Percentiles rank a stretch among this genome's conserved stretches.
phyloP scores from a whole-genome alignment of 1,140 invertebrate genomes.

The Drosophila neocordata region DNA sequence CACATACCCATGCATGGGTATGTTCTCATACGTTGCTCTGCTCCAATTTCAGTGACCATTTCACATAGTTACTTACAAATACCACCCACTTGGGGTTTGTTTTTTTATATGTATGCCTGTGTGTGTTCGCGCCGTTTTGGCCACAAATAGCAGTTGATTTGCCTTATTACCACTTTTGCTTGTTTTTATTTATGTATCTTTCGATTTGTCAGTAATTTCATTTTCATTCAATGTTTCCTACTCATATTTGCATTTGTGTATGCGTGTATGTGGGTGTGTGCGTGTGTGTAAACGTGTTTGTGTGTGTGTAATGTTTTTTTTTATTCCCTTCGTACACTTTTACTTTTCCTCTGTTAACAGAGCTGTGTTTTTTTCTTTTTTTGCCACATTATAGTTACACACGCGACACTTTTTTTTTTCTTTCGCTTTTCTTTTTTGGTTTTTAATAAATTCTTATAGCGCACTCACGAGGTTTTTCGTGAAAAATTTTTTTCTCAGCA shows the following conservation, averaged over 20 bases:
- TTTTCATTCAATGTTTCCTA: constrained; percentile 64
- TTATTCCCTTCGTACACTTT: constrained; percentile 61
- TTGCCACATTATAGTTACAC: constrained; percentile 25
- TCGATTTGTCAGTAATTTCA: constrained; percentile 28
- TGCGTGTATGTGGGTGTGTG: constrained; percentile 22
- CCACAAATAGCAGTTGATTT: constrained; percentile 58
- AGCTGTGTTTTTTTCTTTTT: neutral
- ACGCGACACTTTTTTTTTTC: constrained; percentile 23
- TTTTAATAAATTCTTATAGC: constrained; percentile 22
- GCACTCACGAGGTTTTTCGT: constrained; percentile 33
- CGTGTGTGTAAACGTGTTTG: constrained; percentile 35
- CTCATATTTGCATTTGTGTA: constrained; percentile 43
- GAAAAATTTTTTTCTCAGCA: constrained; percentile 56
- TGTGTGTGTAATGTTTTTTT: constrained; percentile 44
- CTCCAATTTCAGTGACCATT: constrained; percentile 63
- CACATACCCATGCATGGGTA: constrained; percentile 29
- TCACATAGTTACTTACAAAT: constrained; percentile 29
- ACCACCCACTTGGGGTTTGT: constrained; percentile 39
- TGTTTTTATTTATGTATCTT: constrained; percentile 52
- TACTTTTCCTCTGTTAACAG: constrained; percentile 63
- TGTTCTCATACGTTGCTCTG: constrained; percentile 39
- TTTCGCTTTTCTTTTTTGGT: constrained; percentile 18
- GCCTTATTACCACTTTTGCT: constrained; percentile 25
- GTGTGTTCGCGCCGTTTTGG: constrained; percentile 58
- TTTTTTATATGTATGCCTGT: constrained; percentile 5